Conservation (phyloP, 2,797 vertebrate species). For the Huso huso region DNA sequence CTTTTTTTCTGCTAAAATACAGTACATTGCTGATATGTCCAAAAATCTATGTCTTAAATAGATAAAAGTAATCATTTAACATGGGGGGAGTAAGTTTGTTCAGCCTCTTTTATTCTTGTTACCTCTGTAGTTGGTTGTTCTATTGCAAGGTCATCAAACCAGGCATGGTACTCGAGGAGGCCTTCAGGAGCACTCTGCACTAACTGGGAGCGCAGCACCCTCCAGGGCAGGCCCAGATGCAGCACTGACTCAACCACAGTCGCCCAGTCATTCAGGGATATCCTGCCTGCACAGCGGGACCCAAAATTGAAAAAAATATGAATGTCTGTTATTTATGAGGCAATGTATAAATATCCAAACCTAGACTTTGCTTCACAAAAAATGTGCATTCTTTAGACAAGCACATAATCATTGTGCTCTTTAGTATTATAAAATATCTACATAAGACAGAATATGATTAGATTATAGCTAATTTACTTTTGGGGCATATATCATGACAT, state of each 20-base stretch:
- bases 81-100: neutral
- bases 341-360: too few relatives aligned
- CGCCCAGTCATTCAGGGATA: constrained; percentile 76
- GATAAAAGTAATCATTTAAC: too few relatives aligned
- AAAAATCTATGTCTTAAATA: too few relatives aligned
- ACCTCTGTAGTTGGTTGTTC: constrained; percentile 70
- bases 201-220: constrained; percentile 76
- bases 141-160: constrained; percentile 72
- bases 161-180: constrained; percentile 68
- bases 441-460: too few relatives aligned
- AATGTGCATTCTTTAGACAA: too few relatives aligned
- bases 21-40: too few relatives aligned
- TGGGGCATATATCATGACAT: too few relatives aligned
- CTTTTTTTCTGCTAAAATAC: too few relatives aligned
- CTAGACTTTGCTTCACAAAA: too few relatives aligned
- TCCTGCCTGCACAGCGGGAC: constrained; percentile 49
- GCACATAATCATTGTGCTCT: too few relatives aligned
- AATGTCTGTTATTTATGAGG: neutral
- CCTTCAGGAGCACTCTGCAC: constrained; percentile 43
- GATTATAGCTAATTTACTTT: too few relatives aligned
- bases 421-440: too few relatives aligned
- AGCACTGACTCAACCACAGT: constrained; percentile 67
- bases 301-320: neutral
- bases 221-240: constrained; percentile 77
- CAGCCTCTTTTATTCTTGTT: constrained; percentile 5